Conservation (phyloP, 2,888 invertebrate genomes). For the Nephrotoma guestfalica region DNA sequence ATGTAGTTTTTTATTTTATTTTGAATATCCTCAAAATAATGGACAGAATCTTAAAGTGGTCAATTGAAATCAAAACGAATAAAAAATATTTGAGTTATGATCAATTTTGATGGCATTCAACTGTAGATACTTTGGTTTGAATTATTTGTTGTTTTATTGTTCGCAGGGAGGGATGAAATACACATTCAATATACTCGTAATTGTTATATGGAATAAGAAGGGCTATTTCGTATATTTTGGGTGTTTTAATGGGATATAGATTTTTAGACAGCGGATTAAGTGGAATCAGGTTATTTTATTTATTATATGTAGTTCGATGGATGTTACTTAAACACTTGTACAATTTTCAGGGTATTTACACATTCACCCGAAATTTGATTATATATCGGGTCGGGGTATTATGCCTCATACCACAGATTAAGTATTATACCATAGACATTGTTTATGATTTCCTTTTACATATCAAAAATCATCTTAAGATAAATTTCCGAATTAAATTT, state of each 20-base stretch:
- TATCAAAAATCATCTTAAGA: not conserved
- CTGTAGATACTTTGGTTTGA: not conserved
- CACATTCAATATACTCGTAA: no score
- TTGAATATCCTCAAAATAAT: not conserved
- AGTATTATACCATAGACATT: not conserved
- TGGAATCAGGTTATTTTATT: not conserved
- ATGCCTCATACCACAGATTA: not conserved
- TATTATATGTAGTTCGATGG: not conserved
- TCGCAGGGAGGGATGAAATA: not conserved
- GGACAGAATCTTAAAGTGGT: not conserved
- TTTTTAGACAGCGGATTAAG: not conserved
- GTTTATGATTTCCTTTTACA: not conserved
- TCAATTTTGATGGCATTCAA: not conserved
- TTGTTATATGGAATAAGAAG: not conserved
- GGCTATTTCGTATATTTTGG: not conserved
- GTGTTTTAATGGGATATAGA: not conserved
- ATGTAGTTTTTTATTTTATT: not conserved
- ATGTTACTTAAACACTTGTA: not conserved
- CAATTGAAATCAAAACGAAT: not conserved
- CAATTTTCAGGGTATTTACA: not conserved
- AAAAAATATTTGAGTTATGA: not conserved
- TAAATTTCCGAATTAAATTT: not conserved
- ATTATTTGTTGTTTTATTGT: not conserved
- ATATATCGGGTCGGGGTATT: not conserved
- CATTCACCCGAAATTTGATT: not conserved